These are phyloP conservation scores for Ophthalmotilapia sp. DNA, from an alignment of 2,113 vertebrate species.

Conservation along the genomic window DNA sequence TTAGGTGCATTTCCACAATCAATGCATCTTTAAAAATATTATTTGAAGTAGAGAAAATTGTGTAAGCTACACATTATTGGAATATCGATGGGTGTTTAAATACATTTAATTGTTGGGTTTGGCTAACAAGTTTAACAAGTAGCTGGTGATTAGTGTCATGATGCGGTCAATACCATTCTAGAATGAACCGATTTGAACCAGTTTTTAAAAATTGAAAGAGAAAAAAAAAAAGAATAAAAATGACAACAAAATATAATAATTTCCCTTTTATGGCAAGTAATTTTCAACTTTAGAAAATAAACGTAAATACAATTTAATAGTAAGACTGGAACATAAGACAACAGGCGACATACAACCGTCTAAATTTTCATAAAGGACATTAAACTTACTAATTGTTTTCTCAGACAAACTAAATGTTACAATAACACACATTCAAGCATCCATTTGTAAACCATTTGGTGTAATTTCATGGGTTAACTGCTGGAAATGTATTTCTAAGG, in stretches of 20 bases:
- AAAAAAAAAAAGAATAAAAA: not conserved
- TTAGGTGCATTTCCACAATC: not conserved
- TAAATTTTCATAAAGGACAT: slow-evolving; percentile 20
- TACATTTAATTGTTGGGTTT: not conserved
- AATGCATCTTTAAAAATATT: not conserved
- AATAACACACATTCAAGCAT: slow-evolving; percentile 2
- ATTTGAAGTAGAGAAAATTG: not conserved
- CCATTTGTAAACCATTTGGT: not conserved
- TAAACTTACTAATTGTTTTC: not conserved
- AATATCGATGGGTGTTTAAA: not conserved
- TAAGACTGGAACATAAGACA: slow-evolving; percentile 19
- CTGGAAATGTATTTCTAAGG: not conserved
- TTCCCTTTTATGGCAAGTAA: slow-evolving; percentile 46
- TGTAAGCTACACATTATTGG: not conserved
- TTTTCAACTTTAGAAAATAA: slow-evolving; percentile 40
- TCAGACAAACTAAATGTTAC: not conserved
- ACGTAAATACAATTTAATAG: slow-evolving; percentile 14
- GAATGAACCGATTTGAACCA: not conserved
- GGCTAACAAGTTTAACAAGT: not conserved
- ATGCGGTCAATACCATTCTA: not conserved
- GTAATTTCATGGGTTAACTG: not conserved
- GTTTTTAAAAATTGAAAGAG: not conserved
- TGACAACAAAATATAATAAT: slow-evolving; percentile 15
- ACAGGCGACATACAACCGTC: slow-evolving; percentile 2
- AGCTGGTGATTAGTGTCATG: not conserved